A percentile compares a stretch with the other conserved stretches of the same genome.
Evolutionary conservation across 2,113 vertebrate species (phyloP).

Genomic region (Lutjanus erythropterus): DNA sequence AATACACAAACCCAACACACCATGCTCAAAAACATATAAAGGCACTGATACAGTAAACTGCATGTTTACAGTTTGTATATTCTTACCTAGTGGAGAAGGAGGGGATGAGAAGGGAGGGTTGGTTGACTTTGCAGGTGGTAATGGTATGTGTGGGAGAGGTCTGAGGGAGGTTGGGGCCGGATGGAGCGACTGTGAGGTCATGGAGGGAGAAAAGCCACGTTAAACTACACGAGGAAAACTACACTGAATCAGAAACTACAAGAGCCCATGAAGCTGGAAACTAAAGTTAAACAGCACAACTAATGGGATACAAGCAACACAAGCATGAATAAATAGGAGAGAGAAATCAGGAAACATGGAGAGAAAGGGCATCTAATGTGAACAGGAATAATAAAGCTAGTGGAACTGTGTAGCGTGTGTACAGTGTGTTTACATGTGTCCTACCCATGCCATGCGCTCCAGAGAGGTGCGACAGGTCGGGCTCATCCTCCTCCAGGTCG

Average conservation of each 20-base stretch:
- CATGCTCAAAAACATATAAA: not conserved
- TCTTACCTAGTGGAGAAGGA: conserved; percentile 88
- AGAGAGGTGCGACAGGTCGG: conserved; percentile 80
- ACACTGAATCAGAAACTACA: not conserved
- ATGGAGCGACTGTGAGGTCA: conserved; percentile 86
- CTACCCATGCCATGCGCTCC: conserved; percentile 81
- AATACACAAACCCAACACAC: not conserved
- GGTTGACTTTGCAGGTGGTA: conserved; percentile 88
- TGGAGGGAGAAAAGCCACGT: conserved; percentile 64
- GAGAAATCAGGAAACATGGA: not conserved
- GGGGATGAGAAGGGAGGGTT: conserved; percentile 83
- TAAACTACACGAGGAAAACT: conserved; percentile 35
- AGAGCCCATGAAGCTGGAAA: not conserved
- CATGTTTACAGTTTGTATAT: not conserved
- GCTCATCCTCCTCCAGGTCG: conserved; percentile 91
- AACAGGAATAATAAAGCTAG: not conserved
- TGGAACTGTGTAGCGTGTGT: not conserved
- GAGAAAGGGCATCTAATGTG: not conserved
- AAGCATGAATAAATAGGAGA: not conserved
- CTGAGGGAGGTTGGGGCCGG: conserved; percentile 86
- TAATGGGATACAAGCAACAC: not conserved
- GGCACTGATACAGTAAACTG: not conserved
- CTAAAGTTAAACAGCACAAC: not conserved
- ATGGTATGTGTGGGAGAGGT: conserved; percentile 88
- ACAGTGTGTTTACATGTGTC: not conserved